Percentiles rank a stretch among this genome's conserved stretches.
These are phyloP conservation scores for Eira barbara DNA, from an alignment of 2,113 vertebrate species.

Conservation along the genomic window DNA sequence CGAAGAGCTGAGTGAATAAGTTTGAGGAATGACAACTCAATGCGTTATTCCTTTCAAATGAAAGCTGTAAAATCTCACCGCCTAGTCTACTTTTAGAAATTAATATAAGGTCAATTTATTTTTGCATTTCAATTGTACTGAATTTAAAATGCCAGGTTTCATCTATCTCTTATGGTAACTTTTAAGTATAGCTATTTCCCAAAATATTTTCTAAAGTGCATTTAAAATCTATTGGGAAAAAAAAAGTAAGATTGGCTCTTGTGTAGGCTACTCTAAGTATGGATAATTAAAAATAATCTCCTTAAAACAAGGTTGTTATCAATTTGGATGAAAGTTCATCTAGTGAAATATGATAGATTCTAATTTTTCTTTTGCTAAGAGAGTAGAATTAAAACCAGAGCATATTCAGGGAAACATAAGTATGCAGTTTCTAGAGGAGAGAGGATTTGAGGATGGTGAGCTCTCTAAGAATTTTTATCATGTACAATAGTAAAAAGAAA, in stretches of 20 bases:
- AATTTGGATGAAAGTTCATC: not conserved
- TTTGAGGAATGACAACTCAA: conserved; percentile 52
- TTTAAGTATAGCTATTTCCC: conserved; percentile 47
- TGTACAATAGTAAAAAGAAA: not conserved
- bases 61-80: conserved; percentile 20
- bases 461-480: not conserved
- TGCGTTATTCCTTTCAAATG: conserved; percentile 38
- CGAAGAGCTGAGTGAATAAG: conserved; percentile 30
- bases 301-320: not conserved
- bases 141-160: conserved; percentile 52
- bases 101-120: conserved; percentile 59
- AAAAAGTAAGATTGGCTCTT: not conserved
- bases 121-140: conserved; percentile 56
- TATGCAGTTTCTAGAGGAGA: not conserved
- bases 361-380: conserved; percentile 3
- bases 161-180: conserved; percentile 37
- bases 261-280: conserved; percentile 19
- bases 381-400: not conserved
- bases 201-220: conserved; percentile 57
- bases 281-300: not conserved
- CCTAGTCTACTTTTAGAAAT: conserved; percentile 54
- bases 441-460: not conserved
- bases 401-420: not conserved
- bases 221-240: conserved; percentile 48
- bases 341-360: not conserved